phyloP scores from a whole-genome alignment of 2,888 invertebrate genomes.

The Microplitis deprimator region DNA sequence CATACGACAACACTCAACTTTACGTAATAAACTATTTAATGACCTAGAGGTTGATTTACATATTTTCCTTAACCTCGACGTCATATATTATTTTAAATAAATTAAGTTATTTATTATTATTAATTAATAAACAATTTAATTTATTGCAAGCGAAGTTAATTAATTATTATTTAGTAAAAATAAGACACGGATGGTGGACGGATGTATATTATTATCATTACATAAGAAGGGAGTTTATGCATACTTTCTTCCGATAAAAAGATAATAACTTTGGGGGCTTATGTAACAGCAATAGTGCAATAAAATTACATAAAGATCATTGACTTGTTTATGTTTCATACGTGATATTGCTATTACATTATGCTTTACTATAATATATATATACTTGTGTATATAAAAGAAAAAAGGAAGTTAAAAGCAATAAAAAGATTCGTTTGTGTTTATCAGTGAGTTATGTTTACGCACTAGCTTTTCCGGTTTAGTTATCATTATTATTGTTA shows the following conservation, averaged over 20 bases:
- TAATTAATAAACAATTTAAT: not conserved
- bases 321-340: slow-evolving; percentile 28
- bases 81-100: not conserved
- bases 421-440: not conserved
- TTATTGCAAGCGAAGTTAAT: not conserved
- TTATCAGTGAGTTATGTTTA: not conserved
- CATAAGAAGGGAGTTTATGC: not conserved
- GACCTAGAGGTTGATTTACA: not conserved
- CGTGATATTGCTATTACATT: slow-evolving; percentile 4
- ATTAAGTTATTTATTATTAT: not conserved
- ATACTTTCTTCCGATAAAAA: slow-evolving; percentile 11
- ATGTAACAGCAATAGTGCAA: slow-evolving; percentile 29
- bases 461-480: slow-evolving; percentile 1
- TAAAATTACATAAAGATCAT: slow-evolving; percentile 40
- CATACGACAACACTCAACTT: not conserved
- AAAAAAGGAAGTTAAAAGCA: not conserved
- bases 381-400: slow-evolving; percentile 1
- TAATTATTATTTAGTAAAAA: not conserved
- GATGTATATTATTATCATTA: not conserved
- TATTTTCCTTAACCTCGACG: not conserved
- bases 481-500: not conserved
- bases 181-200: not conserved
- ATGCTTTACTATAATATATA: slow-evolving; percentile 3
- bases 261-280: slow-evolving; percentile 29
- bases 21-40: not conserved